Conservation (phyloP, 2,797 vertebrate species). For the Sus cebifrons region DNA sequence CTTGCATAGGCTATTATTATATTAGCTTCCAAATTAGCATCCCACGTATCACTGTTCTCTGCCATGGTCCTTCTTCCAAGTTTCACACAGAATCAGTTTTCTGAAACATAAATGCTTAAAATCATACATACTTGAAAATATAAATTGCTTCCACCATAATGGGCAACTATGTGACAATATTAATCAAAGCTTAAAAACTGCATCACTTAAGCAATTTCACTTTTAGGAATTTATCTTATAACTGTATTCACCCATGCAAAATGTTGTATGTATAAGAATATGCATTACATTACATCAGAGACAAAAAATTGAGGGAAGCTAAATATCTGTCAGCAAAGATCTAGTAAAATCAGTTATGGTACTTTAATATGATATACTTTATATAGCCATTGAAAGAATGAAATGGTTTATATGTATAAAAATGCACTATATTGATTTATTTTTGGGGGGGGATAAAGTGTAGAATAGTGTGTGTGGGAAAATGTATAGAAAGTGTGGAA, state of each 20-base stretch:
- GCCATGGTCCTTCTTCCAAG: not conserved
- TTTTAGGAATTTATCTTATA: slow-evolving; percentile 75
- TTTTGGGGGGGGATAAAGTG: not conserved
- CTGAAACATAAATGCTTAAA: slow-evolving; percentile 51
- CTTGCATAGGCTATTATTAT: slow-evolving; percentile 18
- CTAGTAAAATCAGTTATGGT: not conserved
- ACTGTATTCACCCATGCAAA: not conserved
- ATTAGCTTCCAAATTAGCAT: slow-evolving; percentile 48
- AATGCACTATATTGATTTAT: not conserved
- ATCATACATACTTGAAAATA: not conserved
- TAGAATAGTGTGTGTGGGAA: not conserved
- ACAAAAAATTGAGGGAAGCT: not conserved
- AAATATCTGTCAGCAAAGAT: not conserved
- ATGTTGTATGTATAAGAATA: not conserved
- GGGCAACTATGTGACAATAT: not conserved
- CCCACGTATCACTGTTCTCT: not conserved
- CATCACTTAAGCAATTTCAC: slow-evolving; percentile 54
- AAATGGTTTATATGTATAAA: slow-evolving; percentile 77
- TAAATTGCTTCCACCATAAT: slow-evolving; percentile 13
- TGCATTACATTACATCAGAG: not conserved
- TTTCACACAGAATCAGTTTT: slow-evolving; percentile 53
- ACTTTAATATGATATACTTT: not conserved
- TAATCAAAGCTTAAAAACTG: slow-evolving; percentile 50
- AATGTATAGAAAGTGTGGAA: not conserved
- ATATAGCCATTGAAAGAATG: slow-evolving; percentile 70